A percentile compares a stretch with the other conserved stretches of the same genome.
phyloP scores from a whole-genome alignment of 2,113 vertebrate genomes.

The Perccottus glenii region DNA sequence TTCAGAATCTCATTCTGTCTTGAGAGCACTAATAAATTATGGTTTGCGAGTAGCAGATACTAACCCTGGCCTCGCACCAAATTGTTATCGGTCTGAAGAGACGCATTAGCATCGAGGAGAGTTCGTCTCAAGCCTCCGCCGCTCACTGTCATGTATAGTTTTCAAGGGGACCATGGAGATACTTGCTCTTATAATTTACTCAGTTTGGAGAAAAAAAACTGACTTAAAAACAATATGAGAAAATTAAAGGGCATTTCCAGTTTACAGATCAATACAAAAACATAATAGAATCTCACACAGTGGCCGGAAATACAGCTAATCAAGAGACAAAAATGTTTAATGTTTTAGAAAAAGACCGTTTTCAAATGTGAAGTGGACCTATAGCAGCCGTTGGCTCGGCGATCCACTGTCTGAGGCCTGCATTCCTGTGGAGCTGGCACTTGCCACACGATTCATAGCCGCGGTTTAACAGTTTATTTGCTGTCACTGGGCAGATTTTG shows the following conservation, averaged over 20 bases:
- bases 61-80: constrained; percentile 39
- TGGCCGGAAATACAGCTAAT: neutral
- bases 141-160: constrained; percentile 14
- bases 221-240: neutral
- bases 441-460: constrained; percentile 38
- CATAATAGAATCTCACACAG: too few species aligned
- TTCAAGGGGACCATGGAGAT: constrained; percentile 1
- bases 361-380: neutral
- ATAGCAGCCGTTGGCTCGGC: constrained; percentile 15
- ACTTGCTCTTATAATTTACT: neutral
- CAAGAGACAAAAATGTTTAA: neutral
- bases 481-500: constrained; percentile 66
- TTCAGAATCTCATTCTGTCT: constrained; percentile 49
- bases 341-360: neutral
- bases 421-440: constrained; percentile 49
- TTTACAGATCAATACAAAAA: neutral
- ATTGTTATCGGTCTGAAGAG: constrained; percentile 27
- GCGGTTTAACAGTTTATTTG: constrained; percentile 50
- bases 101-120: constrained; percentile 22
- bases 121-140: constrained; percentile 8
- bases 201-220: neutral
- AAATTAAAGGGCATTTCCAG: neutral
- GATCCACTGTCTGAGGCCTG: constrained; percentile 25
- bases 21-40: constrained; percentile 63
- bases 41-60: constrained; percentile 33